A percentile compares a stretch with the other conserved stretches of the same genome.
Evolutionary conservation across 2,888 invertebrate genomes (phyloP).

Genomic region (Epinotia ramella): DNA sequence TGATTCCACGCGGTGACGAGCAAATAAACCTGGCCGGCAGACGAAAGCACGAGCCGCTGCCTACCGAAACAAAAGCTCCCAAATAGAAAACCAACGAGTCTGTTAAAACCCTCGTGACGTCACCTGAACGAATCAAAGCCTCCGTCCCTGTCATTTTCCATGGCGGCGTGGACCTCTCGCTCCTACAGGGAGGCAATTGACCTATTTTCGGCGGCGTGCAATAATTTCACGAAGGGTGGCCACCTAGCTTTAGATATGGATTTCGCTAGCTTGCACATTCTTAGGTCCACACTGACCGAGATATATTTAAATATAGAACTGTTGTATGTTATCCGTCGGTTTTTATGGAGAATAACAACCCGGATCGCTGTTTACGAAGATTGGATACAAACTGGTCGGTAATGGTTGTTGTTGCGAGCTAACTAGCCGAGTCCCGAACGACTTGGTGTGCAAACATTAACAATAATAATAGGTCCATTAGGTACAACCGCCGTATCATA

Average conservation of each 20-base stretch:
- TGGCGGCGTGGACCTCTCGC: constrained; percentile 63
- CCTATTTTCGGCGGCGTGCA: constrained; percentile 82
- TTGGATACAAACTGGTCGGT: constrained; percentile 59
- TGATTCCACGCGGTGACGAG: constrained; percentile 56
- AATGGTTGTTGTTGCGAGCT: constrained; percentile 58
- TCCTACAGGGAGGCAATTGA: constrained; percentile 79
- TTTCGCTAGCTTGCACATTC: constrained; percentile 72
- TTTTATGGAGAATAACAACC: constrained; percentile 61
- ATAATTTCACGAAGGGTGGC: constrained; percentile 79
- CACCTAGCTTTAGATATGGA: constrained; percentile 68
- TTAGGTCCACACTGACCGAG: constrained; percentile 60
- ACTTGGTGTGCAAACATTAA: constrained; percentile 38
- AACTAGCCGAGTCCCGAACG: constrained; percentile 47
- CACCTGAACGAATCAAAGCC: constrained; percentile 80
- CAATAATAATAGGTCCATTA: constrained; percentile 39
- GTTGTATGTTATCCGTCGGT: constrained; percentile 58
- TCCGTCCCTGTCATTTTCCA: constrained; percentile 68
- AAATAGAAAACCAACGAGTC: constrained; percentile 73
- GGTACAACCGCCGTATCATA: constrained; percentile 26
- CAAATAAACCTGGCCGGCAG: constrained; percentile 59
- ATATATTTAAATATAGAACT: constrained; percentile 60
- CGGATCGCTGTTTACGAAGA: constrained; percentile 58
- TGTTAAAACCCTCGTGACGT: constrained; percentile 79
- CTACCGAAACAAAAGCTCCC: constrained; percentile 72
- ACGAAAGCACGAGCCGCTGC: constrained; percentile 53